Evolutionary conservation across 2,888 invertebrate species (phyloP).

Genomic region (Noctua pronuba): DNA sequence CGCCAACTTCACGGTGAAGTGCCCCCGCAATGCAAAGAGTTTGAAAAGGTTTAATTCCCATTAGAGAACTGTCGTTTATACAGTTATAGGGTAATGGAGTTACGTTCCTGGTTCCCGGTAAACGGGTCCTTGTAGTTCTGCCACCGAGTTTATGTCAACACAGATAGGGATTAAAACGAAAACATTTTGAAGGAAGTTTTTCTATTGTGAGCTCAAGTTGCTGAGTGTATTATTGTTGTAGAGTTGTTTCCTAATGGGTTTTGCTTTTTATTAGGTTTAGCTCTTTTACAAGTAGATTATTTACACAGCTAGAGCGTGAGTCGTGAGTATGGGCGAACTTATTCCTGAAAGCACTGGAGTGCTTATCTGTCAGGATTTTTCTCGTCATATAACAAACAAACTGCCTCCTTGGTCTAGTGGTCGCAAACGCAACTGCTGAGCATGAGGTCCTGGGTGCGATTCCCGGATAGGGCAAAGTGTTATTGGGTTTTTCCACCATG

Average conservation of each 20-base stretch:
- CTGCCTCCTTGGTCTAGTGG: not conserved
- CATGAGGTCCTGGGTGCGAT: too few species aligned
- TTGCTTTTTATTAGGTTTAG: conserved; percentile 33
- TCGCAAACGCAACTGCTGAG: too few species aligned
- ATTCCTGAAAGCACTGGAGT: not conserved
- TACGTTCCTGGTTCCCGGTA: conserved; percentile 58
- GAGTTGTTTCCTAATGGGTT: conserved; percentile 34
- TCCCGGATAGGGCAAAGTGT: too few species aligned
- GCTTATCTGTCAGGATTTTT: not conserved
- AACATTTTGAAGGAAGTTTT: conserved; percentile 60
- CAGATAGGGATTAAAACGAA: conserved; percentile 61
- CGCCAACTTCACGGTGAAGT: conserved; percentile 51
- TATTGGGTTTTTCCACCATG: too few species aligned
- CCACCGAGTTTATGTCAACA: conserved; percentile 61
- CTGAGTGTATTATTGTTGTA: conserved; percentile 47
- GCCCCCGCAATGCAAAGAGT: conserved; percentile 60
- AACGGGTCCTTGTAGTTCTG: conserved; percentile 61
- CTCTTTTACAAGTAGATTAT: conserved; percentile 14
- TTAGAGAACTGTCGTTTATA: conserved; percentile 66
- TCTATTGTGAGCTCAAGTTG: conserved; percentile 50
- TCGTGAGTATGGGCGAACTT: not conserved
- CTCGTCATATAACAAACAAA: not conserved
- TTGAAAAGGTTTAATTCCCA: conserved; percentile 68
- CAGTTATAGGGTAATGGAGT: conserved; percentile 66
- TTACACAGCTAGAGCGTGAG: not conserved